These are phyloP conservation scores for Dendrocincla fuliginosa DNA, from an alignment of 2,797 vertebrate species.

Conservation along the genomic window DNA sequence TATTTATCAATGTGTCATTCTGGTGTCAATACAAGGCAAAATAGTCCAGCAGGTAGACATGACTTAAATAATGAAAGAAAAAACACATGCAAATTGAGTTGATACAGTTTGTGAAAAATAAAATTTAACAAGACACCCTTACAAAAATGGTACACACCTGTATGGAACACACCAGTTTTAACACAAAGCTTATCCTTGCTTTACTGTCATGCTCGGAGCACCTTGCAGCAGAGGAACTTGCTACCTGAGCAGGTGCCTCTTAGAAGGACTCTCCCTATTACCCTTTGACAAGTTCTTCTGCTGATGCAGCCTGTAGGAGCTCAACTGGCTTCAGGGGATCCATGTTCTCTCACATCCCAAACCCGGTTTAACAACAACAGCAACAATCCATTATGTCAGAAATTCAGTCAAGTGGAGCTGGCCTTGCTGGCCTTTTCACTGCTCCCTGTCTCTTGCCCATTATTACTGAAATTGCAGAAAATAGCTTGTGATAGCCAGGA, in stretches of 20 bases:
- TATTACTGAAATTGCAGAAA: not conserved
- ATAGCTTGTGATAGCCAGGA: not conserved
- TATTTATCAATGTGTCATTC: not conserved
- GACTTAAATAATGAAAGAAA: not conserved
- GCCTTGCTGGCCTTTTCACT: not conserved
- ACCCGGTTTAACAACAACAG: not conserved
- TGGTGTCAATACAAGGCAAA: not conserved
- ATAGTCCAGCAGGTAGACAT: not conserved
- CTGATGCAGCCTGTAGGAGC: not conserved
- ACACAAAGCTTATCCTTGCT: not conserved
- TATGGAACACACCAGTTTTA: not conserved
- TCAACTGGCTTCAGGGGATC: not conserved
- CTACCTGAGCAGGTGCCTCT: not conserved
- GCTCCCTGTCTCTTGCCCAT: not conserved
- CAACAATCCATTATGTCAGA: not conserved
- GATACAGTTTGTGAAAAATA: not conserved
- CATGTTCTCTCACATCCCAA: fast-evolving
- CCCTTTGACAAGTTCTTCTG: not conserved
- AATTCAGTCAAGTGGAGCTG: not conserved
- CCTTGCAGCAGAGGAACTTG: not conserved
- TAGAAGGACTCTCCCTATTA: not conserved
- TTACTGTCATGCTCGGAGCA: not conserved
- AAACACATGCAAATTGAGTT: not conserved
- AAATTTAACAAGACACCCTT: not conserved
- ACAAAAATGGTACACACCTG: not conserved